These are phyloP conservation scores for Parochlus steinenii DNA, from an alignment of 2,888 invertebrate species.

Conservation along the genomic window DNA sequence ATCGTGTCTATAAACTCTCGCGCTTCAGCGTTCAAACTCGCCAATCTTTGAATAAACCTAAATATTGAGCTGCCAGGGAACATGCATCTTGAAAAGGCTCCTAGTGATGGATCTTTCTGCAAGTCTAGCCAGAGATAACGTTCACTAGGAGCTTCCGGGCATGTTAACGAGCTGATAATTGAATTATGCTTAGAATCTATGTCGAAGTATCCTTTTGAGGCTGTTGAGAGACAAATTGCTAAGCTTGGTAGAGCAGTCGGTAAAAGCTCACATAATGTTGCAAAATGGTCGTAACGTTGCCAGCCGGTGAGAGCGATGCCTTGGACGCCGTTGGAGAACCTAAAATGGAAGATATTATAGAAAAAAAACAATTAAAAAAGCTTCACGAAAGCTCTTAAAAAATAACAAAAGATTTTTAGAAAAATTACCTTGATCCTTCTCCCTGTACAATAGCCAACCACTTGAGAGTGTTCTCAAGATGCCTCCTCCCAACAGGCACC, in stretches of 20 bases:
- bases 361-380: slow-evolving; percentile 2
- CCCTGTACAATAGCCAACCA: slow-evolving; percentile 50
- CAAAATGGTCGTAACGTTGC: slow-evolving; percentile 49
- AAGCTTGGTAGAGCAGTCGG: slow-evolving; percentile 48
- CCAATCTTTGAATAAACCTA: slow-evolving; percentile 29
- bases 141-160: slow-evolving; percentile 27
- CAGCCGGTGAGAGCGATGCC: slow-evolving; percentile 29
- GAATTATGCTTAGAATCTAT: slow-evolving; percentile 31
- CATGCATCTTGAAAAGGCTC: slow-evolving; percentile 44
- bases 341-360: slow-evolving; percentile 12
- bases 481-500: slow-evolving; percentile 46
- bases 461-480: slow-evolving; percentile 50
- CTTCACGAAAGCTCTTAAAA: background rate
- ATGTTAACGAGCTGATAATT: slow-evolving; percentile 35
- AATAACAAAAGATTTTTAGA: background rate
- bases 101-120: slow-evolving; percentile 41
- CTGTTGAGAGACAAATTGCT: slow-evolving; percentile 40
- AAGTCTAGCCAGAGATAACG: slow-evolving; percentile 36
- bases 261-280: slow-evolving; percentile 47
- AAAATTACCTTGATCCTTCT: slow-evolving; percentile 32
- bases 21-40: slow-evolving; percentile 26
- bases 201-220: slow-evolving; percentile 42
- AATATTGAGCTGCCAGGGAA: slow-evolving; percentile 45
- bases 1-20: slow-evolving; percentile 25
- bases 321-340: slow-evolving; percentile 26